These are phyloP conservation scores for Tanytarsus gracilentus DNA, from an alignment of 2,888 invertebrate genomes.

Conservation along the genomic window DNA sequence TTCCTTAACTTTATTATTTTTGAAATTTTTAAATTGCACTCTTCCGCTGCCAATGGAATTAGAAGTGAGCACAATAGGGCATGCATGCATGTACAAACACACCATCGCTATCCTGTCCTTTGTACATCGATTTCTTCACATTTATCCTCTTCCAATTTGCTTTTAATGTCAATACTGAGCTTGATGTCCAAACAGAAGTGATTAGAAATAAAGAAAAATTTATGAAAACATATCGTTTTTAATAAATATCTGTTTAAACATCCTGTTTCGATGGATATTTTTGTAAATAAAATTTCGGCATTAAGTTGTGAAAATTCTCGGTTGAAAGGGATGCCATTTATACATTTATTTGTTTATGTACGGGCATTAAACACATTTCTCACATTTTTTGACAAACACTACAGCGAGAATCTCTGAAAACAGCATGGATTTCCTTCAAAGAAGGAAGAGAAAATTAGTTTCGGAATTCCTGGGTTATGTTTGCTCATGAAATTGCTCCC, in stretches of 20 bases:
- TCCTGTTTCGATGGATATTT: constrained; percentile 8
- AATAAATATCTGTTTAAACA: constrained; percentile 13
- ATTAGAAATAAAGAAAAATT: background rate
- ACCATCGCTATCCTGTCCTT: constrained; percentile 3
- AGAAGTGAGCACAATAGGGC: too few species aligned
- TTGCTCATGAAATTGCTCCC: too few species aligned
- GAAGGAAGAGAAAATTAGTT: background rate
- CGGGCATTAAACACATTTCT: too few species aligned
- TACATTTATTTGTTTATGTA: constrained; percentile 17
- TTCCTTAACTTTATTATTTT: background rate
- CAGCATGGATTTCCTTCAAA: constrained; percentile 15
- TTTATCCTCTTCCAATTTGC: too few species aligned
- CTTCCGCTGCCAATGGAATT: background rate
- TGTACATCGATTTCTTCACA: constrained; percentile 1
- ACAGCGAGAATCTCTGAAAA: constrained; percentile 15
- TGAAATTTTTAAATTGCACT: background rate
- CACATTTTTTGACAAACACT: constrained; percentile 1
- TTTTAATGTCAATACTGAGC: too few species aligned
- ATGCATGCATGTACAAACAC: too few species aligned
- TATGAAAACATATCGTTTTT: background rate
- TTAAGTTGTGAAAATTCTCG: constrained; percentile 19
- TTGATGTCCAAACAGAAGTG: background rate
- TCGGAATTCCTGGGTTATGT: too few species aligned
- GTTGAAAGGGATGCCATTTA: background rate
- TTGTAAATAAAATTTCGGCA: background rate